phyloP scores from a whole-genome alignment of 2,888 invertebrate species.

The Synanthedon myopaeformis region DNA sequence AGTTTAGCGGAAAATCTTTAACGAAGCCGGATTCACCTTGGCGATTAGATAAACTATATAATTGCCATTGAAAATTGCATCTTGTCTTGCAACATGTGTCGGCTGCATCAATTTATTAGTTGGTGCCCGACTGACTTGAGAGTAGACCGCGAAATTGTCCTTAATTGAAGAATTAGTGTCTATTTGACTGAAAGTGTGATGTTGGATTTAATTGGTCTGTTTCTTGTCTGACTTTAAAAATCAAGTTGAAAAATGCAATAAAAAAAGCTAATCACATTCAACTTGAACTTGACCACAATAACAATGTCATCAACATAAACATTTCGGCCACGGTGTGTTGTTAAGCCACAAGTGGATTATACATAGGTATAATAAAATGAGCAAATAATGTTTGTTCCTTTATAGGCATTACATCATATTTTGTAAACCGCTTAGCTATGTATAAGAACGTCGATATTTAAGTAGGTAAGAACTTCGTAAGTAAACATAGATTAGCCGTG shows the following conservation, averaged over 20 bases:
- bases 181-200: conserved; percentile 24
- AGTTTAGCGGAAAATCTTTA: conserved; percentile 28
- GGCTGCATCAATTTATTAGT: conserved; percentile 42
- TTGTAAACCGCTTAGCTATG: not conserved
- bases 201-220: conserved; percentile 16
- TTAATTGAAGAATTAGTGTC: conserved; percentile 52
- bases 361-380: conserved; percentile 32
- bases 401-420: conserved; percentile 50
- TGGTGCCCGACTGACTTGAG: conserved; percentile 21
- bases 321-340: conserved; percentile 21
- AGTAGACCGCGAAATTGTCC: conserved; percentile 54
- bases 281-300: conserved; percentile 63
- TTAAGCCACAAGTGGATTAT: conserved; percentile 14
- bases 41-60: conserved; percentile 35
- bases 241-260: not conserved
- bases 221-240: not conserved
- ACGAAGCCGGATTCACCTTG: conserved; percentile 28
- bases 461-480: not conserved
- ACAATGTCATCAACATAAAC: conserved; percentile 33
- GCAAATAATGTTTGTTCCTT: conserved; percentile 40
- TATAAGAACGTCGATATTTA: not conserved
- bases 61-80: conserved; percentile 58
- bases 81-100: conserved; percentile 33
- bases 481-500: not conserved
- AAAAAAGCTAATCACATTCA: conserved; percentile 5